These are phyloP conservation scores for Anastatus disparis DNA, from an alignment of 1,140 invertebrate species.

Conservation along the genomic window DNA sequence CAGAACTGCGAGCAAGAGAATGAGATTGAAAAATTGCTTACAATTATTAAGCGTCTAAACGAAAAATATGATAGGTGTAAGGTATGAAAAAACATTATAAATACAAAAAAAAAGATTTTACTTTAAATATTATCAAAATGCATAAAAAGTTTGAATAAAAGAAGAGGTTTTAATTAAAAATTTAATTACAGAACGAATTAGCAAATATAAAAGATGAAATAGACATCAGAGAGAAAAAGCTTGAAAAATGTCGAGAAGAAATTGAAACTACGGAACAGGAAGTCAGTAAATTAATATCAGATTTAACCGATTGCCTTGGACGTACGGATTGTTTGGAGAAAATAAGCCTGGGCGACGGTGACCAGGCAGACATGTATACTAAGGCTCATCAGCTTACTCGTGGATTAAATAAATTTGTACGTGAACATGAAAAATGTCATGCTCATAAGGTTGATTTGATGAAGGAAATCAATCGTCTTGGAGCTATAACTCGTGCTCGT, in stretches of 20 bases:
- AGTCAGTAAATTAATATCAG: not conserved
- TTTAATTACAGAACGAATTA: not conserved
- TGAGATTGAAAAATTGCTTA: constrained; percentile 21
- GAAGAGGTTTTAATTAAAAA: not conserved
- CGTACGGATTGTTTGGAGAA: not conserved
- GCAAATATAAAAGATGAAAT: too few species aligned
- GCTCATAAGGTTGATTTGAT: not conserved
- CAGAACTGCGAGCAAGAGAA: constrained; percentile 1
- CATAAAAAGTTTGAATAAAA: too few species aligned
- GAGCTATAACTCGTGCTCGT: not conserved
- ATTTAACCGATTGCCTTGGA: constrained; percentile 16
- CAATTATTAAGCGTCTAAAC: constrained; percentile 7
- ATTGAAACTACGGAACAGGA: constrained; percentile 21
- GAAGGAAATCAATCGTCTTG: constrained; percentile 17
- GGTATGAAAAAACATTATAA: not conserved
- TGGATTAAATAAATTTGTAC: not conserved
- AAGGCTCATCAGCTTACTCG: not conserved
- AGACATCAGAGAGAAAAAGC: too few species aligned
- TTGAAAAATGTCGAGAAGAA: not conserved
- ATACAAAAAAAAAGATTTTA: too few species aligned
- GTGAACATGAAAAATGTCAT: constrained; percentile 12
- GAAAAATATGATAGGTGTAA: constrained; percentile 8
- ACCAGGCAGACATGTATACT: not conserved
- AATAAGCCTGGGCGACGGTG: too few species aligned
- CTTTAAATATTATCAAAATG: too few species aligned